A percentile compares a stretch with the other conserved stretches of the same genome.
Conservation (phyloP, 1,140 invertebrate genomes). For the Lutraria rhynchaena region DNA sequence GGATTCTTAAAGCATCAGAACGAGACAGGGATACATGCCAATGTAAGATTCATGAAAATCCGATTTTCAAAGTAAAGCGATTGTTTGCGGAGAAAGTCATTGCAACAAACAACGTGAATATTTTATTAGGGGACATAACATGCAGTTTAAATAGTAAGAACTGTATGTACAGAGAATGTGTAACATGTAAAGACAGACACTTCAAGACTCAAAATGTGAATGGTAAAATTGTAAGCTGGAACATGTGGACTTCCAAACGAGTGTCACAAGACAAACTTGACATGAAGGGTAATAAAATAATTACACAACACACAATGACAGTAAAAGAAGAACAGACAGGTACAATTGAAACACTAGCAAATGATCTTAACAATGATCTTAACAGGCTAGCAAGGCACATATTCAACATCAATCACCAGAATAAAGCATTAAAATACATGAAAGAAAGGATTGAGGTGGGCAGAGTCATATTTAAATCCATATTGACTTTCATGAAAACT, state of each 20-base stretch:
- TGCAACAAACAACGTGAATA: background rate
- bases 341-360: conserved; percentile 16
- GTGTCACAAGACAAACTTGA: background rate
- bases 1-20: conserved; percentile 36
- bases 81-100: conserved; percentile 15
- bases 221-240: background rate
- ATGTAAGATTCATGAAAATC: conserved; percentile 55
- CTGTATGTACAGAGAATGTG: conserved; percentile 11
- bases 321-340: conserved; percentile 15
- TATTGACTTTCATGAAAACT: conserved; percentile 47
- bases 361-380: conserved; percentile 8
- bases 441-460: background rate
- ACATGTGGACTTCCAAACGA: background rate
- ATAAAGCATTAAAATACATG: background rate
- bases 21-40: conserved; percentile 57
- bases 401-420: conserved; percentile 21
- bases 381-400: background rate
- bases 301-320: conserved; percentile 5
- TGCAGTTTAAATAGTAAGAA: background rate
- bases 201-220: background rate
- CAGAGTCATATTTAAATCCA: background rate
- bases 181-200: background rate
- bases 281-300: background rate
- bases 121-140: background rate
- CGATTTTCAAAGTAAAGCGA: conserved; percentile 8